Evolutionary conservation across 2,888 invertebrate species (phyloP).

Genomic region (Cryptocheilus praepositus): DNA sequence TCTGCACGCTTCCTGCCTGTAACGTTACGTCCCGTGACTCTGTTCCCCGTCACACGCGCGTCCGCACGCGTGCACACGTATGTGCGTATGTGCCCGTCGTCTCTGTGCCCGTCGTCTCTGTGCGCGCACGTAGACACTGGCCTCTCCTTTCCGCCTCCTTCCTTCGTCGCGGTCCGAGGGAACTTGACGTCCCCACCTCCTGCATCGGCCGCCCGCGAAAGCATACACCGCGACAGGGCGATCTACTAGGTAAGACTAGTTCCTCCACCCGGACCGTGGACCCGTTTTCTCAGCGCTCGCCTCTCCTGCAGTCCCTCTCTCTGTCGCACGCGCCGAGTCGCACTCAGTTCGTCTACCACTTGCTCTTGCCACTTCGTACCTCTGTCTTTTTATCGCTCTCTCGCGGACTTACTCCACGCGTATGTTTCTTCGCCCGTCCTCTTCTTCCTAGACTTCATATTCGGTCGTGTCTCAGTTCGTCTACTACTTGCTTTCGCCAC

Average conservation of each 20-base stretch:
- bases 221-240: conserved; percentile 50
- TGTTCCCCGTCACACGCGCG: conserved; percentile 3
- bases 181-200: conserved; percentile 26
- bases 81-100: neutral
- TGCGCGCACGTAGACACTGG: conserved; percentile 28
- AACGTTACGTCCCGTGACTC: conserved; percentile 23
- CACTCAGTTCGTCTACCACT: conserved; percentile 23
- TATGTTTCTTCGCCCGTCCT: conserved; percentile 20
- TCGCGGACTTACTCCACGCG: no score
- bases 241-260: conserved; percentile 63
- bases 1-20: conserved; percentile 15
- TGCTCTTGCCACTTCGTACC: conserved; percentile 19
- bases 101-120: conserved; percentile 15
- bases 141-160: conserved; percentile 52
- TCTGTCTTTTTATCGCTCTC: conserved; percentile 18
- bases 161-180: conserved; percentile 25
- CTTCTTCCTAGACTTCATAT: conserved; percentile 30
- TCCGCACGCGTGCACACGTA: neutral
- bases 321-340: neutral
- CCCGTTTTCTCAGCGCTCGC: conserved; percentile 50
- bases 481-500: conserved; percentile 56
- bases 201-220: conserved; percentile 50
- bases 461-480: conserved; percentile 30
- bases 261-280: conserved; percentile 55
- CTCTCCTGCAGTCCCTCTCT: conserved; percentile 16